Base-by-base conservation (phyloP, 2,888 invertebrate genomes). In the Eristalis arbustorum region DNA sequence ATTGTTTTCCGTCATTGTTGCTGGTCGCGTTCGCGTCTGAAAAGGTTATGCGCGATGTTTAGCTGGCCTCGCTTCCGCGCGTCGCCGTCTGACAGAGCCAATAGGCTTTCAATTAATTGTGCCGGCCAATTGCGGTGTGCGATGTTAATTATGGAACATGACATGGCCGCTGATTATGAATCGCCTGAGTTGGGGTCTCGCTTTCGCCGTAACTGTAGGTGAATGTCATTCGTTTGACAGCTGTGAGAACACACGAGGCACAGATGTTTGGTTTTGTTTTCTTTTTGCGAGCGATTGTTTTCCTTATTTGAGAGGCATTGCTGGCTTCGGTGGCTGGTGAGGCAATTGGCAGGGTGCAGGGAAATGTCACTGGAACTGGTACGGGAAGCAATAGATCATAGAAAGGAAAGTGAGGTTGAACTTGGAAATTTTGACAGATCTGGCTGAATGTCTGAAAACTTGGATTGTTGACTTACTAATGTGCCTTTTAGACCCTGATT, bases 111-210 rank as follows among this genome's bases (percentile, higher is more conserved):
- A 68, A 34, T 72, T 81, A 84, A 76, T 76, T 75, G 64, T 56
- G 42, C 56, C 22, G 64, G 40, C 56, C 80, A 66, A 73, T 73
- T 84, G 57, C 37, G 14, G 31, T 83, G 74, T 80, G 74, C 75
- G 59, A 80, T 79, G 78, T 69, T 78, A 78, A 78, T 77, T 71
- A 71, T 75, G 64, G 42, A 62, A 74, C 84, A 74, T 79, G 79
- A 79, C 79, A 56, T 67, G 25, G 34, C 13, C 11, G 49, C 11
- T 62, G 62, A 62, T 59, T 59, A 34, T 25, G 40, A 42, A 59
- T 28, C n/a, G 68, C 63, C 62, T 18, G 14, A 2, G 66, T 11
- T 25, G 37, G 57, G 57, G 59, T 76, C 56, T 81, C 76, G 34
- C 76, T 76, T 71, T 64, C 56, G 59, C 14, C 14, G 59, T 59